These are phyloP conservation scores for Lysandra coridon DNA, from an alignment of 2,888 invertebrate species.

Conservation along the genomic window DNA sequence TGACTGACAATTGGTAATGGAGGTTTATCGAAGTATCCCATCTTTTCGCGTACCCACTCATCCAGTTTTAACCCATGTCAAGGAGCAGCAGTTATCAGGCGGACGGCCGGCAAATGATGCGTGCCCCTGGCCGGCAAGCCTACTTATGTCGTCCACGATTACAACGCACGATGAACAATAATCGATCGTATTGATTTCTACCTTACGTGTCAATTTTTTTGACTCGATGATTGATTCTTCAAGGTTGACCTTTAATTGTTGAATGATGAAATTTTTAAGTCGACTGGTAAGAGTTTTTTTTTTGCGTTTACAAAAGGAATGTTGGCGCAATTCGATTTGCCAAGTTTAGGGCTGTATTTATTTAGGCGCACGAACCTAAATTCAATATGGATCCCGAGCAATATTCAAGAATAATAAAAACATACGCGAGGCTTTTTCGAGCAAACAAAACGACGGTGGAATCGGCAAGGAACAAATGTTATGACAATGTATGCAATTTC, in stretches of 20 bases:
- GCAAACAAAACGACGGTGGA: conserved; percentile 49
- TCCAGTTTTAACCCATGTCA: conserved; percentile 57
- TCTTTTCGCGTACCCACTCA: conserved; percentile 5
- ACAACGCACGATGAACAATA: conserved; percentile 57
- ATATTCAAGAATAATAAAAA: conserved; percentile 34
- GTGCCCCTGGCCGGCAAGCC: conserved; percentile 58
- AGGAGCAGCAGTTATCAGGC: conserved; percentile 57
- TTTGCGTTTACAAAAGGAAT: neutral
- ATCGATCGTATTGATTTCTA: conserved; percentile 48
- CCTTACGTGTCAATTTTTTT: conserved; percentile 16
- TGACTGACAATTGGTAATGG: conserved; percentile 53
- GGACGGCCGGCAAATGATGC: conserved; percentile 74
- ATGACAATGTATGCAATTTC: conserved; percentile 66
- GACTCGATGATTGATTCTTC: neutral
- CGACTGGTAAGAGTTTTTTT: neutral
- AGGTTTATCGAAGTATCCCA: neutral
- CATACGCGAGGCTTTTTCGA: conserved; percentile 32
- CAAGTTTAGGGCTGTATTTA: neutral
- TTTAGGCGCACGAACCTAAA: conserved; percentile 23
- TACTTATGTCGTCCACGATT: conserved; percentile 71
- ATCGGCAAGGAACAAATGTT: conserved; percentile 53
- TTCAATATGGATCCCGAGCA: conserved; percentile 13
- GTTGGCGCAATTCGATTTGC: neutral
- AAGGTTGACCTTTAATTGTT: neutral
- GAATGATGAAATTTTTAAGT: neutral